phyloP scores from a whole-genome alignment of 2,797 vertebrate genomes.

The Cossypha niveicapilla region DNA sequence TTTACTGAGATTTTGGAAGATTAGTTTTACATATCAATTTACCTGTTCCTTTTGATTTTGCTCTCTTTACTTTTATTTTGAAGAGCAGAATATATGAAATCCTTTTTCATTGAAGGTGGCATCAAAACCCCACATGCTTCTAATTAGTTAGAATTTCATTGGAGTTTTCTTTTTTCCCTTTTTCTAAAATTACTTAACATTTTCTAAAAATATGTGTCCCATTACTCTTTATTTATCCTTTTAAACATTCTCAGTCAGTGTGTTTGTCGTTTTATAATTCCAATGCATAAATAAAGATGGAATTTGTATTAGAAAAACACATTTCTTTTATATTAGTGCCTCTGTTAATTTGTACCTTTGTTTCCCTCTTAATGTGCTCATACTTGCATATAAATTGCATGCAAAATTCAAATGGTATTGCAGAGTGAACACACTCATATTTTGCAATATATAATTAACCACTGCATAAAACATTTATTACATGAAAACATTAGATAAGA shows the following conservation, averaged over 20 bases:
- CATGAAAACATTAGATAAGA: neutral
- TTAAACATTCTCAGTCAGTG: neutral
- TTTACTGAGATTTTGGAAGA: neutral
- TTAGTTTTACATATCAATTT: neutral
- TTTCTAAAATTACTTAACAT: neutral
- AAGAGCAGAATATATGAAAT: neutral
- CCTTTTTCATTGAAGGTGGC: neutral
- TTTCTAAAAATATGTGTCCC: neutral
- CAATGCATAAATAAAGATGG: neutral
- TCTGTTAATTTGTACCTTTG: neutral
- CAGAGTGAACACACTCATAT: neutral
- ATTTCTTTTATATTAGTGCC: neutral
- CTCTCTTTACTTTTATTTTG: neutral
- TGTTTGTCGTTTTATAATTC: neutral
- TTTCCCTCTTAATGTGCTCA: neutral
- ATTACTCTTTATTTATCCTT: neutral
- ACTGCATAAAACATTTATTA: slow-evolving; percentile 1
- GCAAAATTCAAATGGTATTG: neutral
- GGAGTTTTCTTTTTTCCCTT: neutral
- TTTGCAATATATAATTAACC: neutral
- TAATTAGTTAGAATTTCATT: neutral
- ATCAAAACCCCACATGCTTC: neutral
- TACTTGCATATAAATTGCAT: neutral
- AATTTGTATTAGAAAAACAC: neutral
- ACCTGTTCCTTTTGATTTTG: neutral